These are phyloP conservation scores for Cistogaster globosa DNA, from an alignment of 2,888 invertebrate genomes.

Conservation along the genomic window DNA sequence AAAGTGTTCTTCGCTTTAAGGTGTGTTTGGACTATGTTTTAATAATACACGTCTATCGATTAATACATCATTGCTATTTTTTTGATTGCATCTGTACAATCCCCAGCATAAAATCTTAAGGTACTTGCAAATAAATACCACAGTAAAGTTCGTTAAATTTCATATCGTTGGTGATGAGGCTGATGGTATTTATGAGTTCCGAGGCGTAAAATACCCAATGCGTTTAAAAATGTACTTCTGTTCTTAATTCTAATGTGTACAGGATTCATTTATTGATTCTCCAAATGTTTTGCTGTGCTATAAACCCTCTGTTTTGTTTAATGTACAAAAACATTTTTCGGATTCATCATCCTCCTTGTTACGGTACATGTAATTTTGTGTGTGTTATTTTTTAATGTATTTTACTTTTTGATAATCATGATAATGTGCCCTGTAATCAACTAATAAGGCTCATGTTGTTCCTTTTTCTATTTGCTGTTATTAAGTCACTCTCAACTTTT, in stretches of 20 bases:
- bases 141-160: slow-evolving; percentile 60
- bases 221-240: slow-evolving; percentile 22
- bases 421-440: slow-evolving; percentile 84
- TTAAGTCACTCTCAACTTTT: slow-evolving; percentile 56
- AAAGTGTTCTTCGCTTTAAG: too few species aligned
- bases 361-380: slow-evolving; percentile 52
- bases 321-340: slow-evolving; percentile 31
- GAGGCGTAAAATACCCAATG: slow-evolving; percentile 62
- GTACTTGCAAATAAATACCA: slow-evolving; percentile 62
- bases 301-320: slow-evolving; percentile 19
- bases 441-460: slow-evolving; percentile 82
- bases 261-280: slow-evolving; percentile 9
- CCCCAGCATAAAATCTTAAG: slow-evolving; percentile 38
- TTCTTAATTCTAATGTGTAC: neutral
- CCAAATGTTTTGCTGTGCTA: slow-evolving; percentile 1
- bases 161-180: slow-evolving; percentile 42
- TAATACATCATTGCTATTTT: neutral
- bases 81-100: slow-evolving; percentile 6
- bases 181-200: slow-evolving; percentile 63
- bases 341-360: slow-evolving; percentile 36
- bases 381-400: slow-evolving; percentile 60
- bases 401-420: slow-evolving; percentile 82
- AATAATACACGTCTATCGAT: too few species aligned
- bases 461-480: slow-evolving; percentile 8
- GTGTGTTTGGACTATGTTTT: too few species aligned